Evolutionary conservation across 2,113 vertebrate genomes (phyloP).

Genomic region (Colistium nudipinnis): DNA sequence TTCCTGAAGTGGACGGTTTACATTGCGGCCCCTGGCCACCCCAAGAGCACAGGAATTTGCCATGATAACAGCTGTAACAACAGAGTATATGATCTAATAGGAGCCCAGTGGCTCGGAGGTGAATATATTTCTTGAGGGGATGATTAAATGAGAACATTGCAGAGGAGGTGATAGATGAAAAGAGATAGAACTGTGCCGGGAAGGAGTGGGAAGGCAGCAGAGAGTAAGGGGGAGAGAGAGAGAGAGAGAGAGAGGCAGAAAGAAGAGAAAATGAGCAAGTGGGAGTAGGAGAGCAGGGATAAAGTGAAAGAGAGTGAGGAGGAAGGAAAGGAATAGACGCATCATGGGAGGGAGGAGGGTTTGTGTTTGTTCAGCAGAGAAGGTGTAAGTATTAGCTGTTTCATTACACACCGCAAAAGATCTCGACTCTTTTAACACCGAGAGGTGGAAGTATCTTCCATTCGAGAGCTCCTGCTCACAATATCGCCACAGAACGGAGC

Average conservation of each 20-base stretch:
- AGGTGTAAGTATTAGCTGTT: conserved; percentile 64
- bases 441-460: conserved; percentile 68
- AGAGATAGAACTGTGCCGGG: conserved; percentile 72
- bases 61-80: conserved; percentile 70
- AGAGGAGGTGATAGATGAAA: conserved; percentile 83
- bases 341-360: conserved; percentile 39
- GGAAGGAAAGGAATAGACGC: conserved; percentile 60
- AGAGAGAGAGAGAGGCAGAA: conserved; percentile 56
- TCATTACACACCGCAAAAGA: conserved; percentile 67
- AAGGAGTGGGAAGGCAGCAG: conserved; percentile 73
- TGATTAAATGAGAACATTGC: conserved; percentile 85
- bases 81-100: conserved; percentile 72
- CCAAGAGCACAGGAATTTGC: conserved; percentile 67
- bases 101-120: conserved; percentile 73
- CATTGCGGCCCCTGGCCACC: conserved; percentile 44
- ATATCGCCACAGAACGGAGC: conserved; percentile 54
- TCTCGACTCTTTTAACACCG: conserved; percentile 50
- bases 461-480: conserved; percentile 61
- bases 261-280: conserved; percentile 78
- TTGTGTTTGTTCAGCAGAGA: conserved; percentile 53
- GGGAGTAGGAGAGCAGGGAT: conserved; percentile 69
- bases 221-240: conserved; percentile 61
- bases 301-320: conserved; percentile 51
- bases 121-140: conserved; percentile 82
- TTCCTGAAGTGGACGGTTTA: conserved; percentile 48